Percentiles rank a stretch among this genome's conserved stretches.
These are phyloP conservation scores for Mustela erminea DNA, from an alignment of 2,797 vertebrate genomes.

Conservation along the genomic window DNA sequence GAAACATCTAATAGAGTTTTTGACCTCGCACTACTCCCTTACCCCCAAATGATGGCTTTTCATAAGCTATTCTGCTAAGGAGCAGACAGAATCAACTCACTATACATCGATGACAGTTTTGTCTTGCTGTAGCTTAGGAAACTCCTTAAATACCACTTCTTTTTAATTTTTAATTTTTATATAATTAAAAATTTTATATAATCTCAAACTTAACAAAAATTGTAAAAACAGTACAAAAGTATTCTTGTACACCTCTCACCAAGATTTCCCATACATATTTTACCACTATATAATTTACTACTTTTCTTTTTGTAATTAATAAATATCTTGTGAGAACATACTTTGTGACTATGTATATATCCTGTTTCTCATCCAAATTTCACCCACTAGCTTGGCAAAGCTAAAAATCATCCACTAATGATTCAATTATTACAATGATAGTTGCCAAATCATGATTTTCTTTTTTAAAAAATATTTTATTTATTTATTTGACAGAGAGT, in stretches of 20 bases:
- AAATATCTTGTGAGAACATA: not conserved
- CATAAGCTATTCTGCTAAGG: not conserved
- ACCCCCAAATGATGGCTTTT: not conserved
- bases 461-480: not conserved
- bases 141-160: not conserved
- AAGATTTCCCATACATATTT: slow-evolving; percentile 49
- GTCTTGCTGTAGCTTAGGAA: not conserved
- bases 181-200: not conserved
- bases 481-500: no score
- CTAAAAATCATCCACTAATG: not conserved
- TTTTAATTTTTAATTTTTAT: slow-evolving; percentile 38
- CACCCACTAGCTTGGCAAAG: not conserved
- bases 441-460: not conserved
- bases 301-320: slow-evolving; percentile 54
- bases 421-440: not conserved
- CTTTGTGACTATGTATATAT: not conserved
- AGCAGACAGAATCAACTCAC: not conserved
- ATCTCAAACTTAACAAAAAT: slow-evolving; percentile 37
- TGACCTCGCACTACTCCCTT: not conserved
- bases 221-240: slow-evolving; percentile 8
- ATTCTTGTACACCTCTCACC: not conserved
- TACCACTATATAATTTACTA: not conserved
- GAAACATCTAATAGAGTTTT: slow-evolving; percentile 13
- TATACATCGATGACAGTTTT: not conserved
- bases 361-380: slow-evolving; percentile 1